Conservation (phyloP, 2,888 invertebrate species). For the Drosophila rellima region DNA sequence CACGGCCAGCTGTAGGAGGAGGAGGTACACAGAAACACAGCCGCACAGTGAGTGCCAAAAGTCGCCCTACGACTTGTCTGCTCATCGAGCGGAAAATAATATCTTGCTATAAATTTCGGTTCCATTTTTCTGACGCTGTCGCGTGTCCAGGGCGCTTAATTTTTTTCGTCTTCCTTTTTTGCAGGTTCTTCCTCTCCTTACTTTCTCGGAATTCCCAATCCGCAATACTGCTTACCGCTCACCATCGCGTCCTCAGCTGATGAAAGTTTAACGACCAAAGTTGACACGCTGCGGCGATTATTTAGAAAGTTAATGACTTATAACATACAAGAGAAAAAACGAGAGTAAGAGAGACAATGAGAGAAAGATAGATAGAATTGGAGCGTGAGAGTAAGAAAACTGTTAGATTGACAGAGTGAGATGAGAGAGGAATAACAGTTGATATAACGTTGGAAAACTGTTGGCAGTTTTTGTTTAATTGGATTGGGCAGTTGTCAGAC, state of each 20-base stretch:
- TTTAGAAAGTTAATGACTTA: slow-evolving; percentile 83
- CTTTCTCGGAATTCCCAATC: slow-evolving; percentile 48
- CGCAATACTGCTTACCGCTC: slow-evolving; percentile 36
- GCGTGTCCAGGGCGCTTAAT: slow-evolving; percentile 60
- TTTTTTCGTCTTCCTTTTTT: slow-evolving; percentile 50
- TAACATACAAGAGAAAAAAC: slow-evolving; percentile 67
- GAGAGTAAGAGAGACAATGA: slow-evolving; percentile 12
- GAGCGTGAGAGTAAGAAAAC: background rate
- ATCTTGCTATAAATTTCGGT: slow-evolving; percentile 79
- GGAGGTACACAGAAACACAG: slow-evolving; percentile 19
- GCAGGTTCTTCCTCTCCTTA: slow-evolving; percentile 14
- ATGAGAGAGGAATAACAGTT: slow-evolving; percentile 36
- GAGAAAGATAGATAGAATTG: slow-evolving; percentile 1
- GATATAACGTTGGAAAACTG: slow-evolving; percentile 54
- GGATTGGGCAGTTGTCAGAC: slow-evolving; percentile 64
- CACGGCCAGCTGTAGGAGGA: slow-evolving; percentile 30
- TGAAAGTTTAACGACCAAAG: slow-evolving; percentile 82
- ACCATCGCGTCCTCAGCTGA: slow-evolving; percentile 64
- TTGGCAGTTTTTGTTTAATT: slow-evolving; percentile 63
- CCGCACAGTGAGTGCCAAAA: slow-evolving; percentile 74
- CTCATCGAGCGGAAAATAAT: slow-evolving; percentile 83
- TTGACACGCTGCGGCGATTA: slow-evolving; percentile 82
- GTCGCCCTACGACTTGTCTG: slow-evolving; percentile 82
- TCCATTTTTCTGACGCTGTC: slow-evolving; percentile 58
- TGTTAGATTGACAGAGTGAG: slow-evolving; percentile 2